Percentiles rank a stretch among this genome's conserved stretches.
phyloP scores from a whole-genome alignment of 2,113 vertebrate genomes.

The Thymallus thymallus region DNA sequence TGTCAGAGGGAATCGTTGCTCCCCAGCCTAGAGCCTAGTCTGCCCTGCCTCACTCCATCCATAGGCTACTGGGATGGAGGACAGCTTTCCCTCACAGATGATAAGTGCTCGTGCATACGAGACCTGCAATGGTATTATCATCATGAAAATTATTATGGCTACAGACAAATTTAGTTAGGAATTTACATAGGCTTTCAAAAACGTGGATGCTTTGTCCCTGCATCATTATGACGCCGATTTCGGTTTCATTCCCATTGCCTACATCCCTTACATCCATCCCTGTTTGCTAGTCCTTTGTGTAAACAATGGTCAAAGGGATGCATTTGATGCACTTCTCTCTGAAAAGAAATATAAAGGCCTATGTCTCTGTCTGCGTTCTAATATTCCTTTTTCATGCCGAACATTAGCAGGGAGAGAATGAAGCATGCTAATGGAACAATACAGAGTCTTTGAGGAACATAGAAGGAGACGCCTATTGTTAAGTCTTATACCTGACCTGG shows the following conservation, averaged over 20 bases:
- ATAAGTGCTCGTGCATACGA: constrained; percentile 56
- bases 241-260: constrained; percentile 12
- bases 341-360: constrained; percentile 8
- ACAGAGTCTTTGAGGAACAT: constrained; percentile 45
- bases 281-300: constrained; percentile 27
- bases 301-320: constrained; percentile 14
- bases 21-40: constrained; percentile 35
- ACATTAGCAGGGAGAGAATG: constrained; percentile 41
- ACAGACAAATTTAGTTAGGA: constrained; percentile 11
- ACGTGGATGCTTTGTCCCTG: not conserved
- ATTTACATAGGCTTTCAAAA: constrained; percentile 1
- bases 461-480: constrained; percentile 58
- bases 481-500: constrained; percentile 58
- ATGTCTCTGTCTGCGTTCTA: constrained; percentile 14
- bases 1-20: constrained; percentile 64
- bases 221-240: not conserved
- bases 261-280: not conserved
- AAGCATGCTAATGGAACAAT: constrained; percentile 34
- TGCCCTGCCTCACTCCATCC: no score
- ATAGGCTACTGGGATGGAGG: no score
- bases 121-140: constrained; percentile 43
- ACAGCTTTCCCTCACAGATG: constrained; percentile 16
- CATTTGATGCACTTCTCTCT: constrained; percentile 5
- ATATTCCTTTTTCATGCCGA: constrained; percentile 30
- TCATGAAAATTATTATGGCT: constrained; percentile 36